A percentile compares a stretch with the other conserved stretches of the same genome.
phyloP scores from a whole-genome alignment of 2,888 invertebrate genomes.

The Cryptophagus acutangulus region DNA sequence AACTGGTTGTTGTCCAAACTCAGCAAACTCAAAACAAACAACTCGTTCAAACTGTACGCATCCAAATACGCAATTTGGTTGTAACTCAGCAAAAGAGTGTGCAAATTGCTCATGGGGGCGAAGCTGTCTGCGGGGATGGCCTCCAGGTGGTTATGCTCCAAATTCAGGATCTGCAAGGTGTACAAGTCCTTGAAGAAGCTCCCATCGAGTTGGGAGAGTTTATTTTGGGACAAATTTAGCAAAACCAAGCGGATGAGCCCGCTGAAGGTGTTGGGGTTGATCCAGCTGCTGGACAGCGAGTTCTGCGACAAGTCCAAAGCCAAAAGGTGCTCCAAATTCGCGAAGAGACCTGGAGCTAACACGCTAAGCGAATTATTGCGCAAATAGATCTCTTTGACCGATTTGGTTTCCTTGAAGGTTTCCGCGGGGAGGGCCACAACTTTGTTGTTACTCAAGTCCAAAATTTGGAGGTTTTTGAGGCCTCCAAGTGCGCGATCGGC shows the following conservation, averaged over 20 bases:
- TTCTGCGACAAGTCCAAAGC: constrained; percentile 82
- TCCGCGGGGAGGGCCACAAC: constrained; percentile 82
- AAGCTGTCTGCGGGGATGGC: constrained; percentile 83
- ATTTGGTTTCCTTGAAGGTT: constrained; percentile 73
- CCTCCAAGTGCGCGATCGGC: constrained; percentile 79
- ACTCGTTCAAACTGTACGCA: constrained; percentile 79
- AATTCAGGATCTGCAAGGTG: constrained; percentile 77
- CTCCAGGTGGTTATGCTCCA: constrained; percentile 79
- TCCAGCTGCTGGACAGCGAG: constrained; percentile 81
- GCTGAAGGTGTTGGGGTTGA: constrained; percentile 77
- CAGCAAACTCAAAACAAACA: constrained; percentile 79
- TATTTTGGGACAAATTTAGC: constrained; percentile 80
- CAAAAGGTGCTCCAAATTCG: constrained; percentile 76
- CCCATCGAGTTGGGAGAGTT: constrained; percentile 74
- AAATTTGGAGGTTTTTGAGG: constrained; percentile 72
- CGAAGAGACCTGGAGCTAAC: constrained; percentile 77
- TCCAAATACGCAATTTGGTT: constrained; percentile 82
- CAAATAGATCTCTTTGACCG: constrained; percentile 82
- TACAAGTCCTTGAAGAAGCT: constrained; percentile 82
- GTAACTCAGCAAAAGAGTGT: constrained; percentile 79
- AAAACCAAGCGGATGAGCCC: constrained; percentile 84
- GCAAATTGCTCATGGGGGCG: constrained; percentile 86
- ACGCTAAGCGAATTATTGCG: constrained; percentile 88
- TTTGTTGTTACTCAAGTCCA: constrained; percentile 88
- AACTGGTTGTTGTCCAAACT: constrained; percentile 83